Percentiles rank a stretch among this genome's conserved stretches.
Evolutionary conservation across 92 coral and sea anemone genomes (phyloP).

Genomic region (Isaurus tuberculatus): DNA sequence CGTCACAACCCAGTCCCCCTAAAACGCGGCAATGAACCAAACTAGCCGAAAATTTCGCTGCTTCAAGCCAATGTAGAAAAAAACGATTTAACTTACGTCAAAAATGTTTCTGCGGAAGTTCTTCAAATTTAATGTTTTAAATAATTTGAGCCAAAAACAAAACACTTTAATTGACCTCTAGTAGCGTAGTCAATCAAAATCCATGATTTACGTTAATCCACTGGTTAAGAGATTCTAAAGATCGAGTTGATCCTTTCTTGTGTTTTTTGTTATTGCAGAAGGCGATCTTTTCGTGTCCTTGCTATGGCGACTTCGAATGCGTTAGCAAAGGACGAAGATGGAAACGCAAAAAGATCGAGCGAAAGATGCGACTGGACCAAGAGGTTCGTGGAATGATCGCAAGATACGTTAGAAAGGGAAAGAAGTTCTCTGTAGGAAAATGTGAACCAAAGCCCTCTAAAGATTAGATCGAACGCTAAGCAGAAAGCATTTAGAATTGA

Average conservation of each 20-base stretch:
- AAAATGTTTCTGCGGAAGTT: too few species aligned
- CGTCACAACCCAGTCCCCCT: too few species aligned
- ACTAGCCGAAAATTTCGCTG: too few species aligned
- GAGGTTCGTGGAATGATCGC: conserved; percentile 15
- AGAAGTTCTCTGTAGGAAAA: conserved; percentile 23
- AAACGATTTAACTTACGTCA: too few species aligned
- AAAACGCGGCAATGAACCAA: too few species aligned
- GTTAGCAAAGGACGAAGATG: conserved; percentile 24
- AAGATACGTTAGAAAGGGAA: neutral
- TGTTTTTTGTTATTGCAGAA: neutral
- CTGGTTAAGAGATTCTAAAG: too few species aligned
- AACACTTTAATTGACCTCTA: too few species aligned
- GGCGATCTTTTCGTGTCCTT: conserved; percentile 23
- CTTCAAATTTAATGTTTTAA: too few species aligned
- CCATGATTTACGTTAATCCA: too few species aligned
- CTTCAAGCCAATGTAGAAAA: too few species aligned
- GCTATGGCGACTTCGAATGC: conserved; percentile 22
- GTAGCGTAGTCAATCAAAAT: too few species aligned
- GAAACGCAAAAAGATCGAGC: conserved; percentile 14
- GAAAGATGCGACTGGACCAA: conserved; percentile 2
- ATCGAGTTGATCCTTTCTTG: neutral
- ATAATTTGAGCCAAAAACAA: too few species aligned
- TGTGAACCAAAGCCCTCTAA: neutral
- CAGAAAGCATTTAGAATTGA: neutral
- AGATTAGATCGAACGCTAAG: neutral